Evolutionary conservation across 2,888 invertebrate genomes (phyloP).

Genomic region (Thereva nobilitata): DNA sequence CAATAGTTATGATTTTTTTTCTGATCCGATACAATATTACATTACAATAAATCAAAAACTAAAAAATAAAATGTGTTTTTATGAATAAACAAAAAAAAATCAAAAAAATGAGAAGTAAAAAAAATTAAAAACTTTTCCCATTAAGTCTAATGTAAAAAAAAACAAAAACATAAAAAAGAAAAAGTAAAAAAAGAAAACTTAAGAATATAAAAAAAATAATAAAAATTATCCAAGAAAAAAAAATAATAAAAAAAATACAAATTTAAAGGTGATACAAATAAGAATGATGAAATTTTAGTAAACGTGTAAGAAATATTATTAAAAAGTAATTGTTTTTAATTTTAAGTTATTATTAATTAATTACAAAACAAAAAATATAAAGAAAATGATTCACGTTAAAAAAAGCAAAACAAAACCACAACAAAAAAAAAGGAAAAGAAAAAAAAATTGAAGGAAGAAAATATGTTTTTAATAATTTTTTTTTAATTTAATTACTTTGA

Average conservation of each 20-base stretch:
- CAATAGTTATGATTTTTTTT: too few species aligned
- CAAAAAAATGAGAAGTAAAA: conserved; percentile 10
- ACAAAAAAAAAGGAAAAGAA: too few species aligned
- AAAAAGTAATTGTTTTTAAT: conserved; percentile 16
- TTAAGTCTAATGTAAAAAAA: conserved; percentile 27
- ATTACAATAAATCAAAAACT: too few species aligned
- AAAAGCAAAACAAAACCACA: too few species aligned
- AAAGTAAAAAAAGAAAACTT: conserved; percentile 27
- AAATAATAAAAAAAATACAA: conserved; percentile 32
- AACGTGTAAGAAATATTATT: conserved; percentile 27
- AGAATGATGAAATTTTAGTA: conserved; percentile 24
- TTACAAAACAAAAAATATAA: not conserved
- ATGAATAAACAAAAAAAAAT: too few species aligned
- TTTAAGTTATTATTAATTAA: conserved; percentile 29
- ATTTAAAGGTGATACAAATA: conserved; percentile 29
- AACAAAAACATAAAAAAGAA: conserved; percentile 30
- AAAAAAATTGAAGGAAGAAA: too few species aligned
- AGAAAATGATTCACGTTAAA: too few species aligned
- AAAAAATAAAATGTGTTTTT: too few species aligned
- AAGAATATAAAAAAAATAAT: conserved; percentile 24
- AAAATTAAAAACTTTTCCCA: conserved; percentile 20
- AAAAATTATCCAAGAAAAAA: conserved; percentile 15
- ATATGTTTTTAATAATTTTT: too few species aligned
- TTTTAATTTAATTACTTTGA: too few species aligned
- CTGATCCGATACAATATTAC: too few species aligned